Evolutionary conservation across 2,113 vertebrate genomes (phyloP), one percentile per base, ranked within the genome.

Genomic region (Vicugna pacos): DNA sequence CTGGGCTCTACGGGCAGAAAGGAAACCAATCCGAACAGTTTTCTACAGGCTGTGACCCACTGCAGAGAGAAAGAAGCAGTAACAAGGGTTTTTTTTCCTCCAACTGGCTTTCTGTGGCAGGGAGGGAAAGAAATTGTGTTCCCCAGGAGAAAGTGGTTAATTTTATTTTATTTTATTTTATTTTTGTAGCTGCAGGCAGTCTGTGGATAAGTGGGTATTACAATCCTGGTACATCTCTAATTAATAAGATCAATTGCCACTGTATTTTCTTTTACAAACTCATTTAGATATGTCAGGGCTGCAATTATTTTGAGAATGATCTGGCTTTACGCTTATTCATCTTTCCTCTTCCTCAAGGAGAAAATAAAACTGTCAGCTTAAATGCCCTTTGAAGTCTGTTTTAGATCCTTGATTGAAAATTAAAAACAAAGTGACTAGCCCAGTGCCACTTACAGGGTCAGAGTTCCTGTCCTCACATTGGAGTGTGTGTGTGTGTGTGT

Each of bases 291-390:
- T 98, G 98, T 98, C 98, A 99, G 97, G 94, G 91, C 96, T 98
- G 98, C 98, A 98, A 98, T 99, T 99, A 99, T 98, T 99, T 98
- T 98, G 98, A 98, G 98, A 98, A 98, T 98, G 98, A 98, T 98
- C 97, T 97, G 98, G 91, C 96, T 99, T 98, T 98, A 96, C 76
- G 90, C 98, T 98, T 98, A 98, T 98, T 98, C 98, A 98, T 98
- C 98, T 98, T 98, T 97, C 87, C 89, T 98, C 97, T 98, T 98
- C 97, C 97, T 98, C 97, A 94, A 95, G 97, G 97, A 98, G 98
- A 98, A 98, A 98, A 98, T 98, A 98, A 98, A 98, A 98, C 98
- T 97, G 70, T 97, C 98, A 98, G 94, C 92, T 97, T 98, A 98
- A 98, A 98, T 98, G 97, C 94, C 98, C 98, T 99, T 98, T 98